Conservation (phyloP, 2,797 vertebrate genomes). For the Cheirogaleus major region DNA sequence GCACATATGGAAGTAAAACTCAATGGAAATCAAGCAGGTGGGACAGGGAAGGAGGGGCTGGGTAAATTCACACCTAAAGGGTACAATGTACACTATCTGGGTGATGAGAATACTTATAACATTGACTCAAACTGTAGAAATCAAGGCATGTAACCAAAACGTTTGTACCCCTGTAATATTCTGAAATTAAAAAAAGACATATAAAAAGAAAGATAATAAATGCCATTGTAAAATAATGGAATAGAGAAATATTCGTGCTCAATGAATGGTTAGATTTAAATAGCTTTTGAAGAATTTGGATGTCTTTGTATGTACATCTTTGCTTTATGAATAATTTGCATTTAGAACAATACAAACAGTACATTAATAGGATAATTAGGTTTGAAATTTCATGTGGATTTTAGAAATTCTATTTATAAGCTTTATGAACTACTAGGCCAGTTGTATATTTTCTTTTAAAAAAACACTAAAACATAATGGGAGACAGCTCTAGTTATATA, state of each 20-base stretch:
- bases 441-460: neutral
- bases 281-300: neutral
- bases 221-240: neutral
- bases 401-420: conserved; percentile 14
- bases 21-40: no score
- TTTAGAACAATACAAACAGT: neutral
- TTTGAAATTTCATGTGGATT: neutral
- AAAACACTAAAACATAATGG: neutral
- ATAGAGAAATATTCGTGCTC: neutral
- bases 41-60: no score
- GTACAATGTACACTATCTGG: no score
- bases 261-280: neutral
- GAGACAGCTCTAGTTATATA: conserved; percentile 16
- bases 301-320: neutral
- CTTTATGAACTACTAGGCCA: neutral
- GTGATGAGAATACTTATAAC: no score
- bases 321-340: neutral
- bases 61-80: no score
- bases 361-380: neutral
- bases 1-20: no score
- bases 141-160: no score
- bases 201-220: neutral
- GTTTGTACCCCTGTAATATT: no score
- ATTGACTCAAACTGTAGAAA: no score
- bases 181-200: no score